A percentile compares a stretch with the other conserved stretches of the same genome.
Evolutionary conservation across 2,113 vertebrate genomes (phyloP).

Genomic region (Platysternon megacephalum): DNA sequence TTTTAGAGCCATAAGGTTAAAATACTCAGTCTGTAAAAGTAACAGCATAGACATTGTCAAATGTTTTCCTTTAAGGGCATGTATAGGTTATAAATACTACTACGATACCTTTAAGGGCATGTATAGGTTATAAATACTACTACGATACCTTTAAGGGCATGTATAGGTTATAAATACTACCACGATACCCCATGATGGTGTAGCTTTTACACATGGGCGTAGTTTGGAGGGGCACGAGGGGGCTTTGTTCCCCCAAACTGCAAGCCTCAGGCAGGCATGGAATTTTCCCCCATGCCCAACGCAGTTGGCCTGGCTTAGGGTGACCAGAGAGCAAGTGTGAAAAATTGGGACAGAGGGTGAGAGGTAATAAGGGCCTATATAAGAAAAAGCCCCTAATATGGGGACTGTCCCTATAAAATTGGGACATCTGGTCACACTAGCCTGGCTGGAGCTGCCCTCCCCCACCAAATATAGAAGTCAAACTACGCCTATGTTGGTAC

Average conservation of each 20-base stretch:
- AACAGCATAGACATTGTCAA: fast-evolving
- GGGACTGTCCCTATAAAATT: neutral
- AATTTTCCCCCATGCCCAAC: neutral
- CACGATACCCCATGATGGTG: fast-evolving
- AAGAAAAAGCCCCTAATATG: neutral
- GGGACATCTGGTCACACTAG: neutral
- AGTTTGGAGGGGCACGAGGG: neutral
- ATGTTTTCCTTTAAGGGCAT: neutral
- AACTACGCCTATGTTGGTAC: neutral
- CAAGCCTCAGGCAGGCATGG: neutral
- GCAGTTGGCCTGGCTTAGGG: neutral
- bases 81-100: neutral
- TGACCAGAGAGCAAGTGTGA: neutral
- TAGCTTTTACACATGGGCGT: neutral
- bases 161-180: neutral
- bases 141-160: fast-evolving
- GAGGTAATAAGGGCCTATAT: neutral
- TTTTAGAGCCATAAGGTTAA: neutral
- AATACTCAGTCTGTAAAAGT: neutral
- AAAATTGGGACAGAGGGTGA: neutral
- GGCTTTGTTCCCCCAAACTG: neutral
- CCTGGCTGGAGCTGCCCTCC: neutral
- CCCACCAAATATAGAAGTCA: neutral
- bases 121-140: neutral
- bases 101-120: fast-evolving